Base-by-base conservation (phyloP, 2,113 vertebrate genomes). In the Dinomys branickii region DNA sequence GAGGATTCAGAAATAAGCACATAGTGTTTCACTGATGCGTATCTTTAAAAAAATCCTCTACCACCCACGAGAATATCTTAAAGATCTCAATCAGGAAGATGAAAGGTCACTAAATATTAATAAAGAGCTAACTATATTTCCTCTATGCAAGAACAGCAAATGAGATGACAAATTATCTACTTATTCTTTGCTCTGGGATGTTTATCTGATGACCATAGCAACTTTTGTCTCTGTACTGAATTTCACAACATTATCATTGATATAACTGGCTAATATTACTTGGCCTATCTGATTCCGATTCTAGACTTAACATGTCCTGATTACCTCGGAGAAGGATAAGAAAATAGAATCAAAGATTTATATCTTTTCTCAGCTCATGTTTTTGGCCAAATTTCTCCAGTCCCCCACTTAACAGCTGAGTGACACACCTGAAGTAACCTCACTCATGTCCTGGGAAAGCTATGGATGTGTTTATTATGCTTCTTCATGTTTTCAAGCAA, bases 1-100 rank as follows among this genome's bases (percentile, higher is more conserved):
- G n/a, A 93, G 9, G 52, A 93, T 94, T 96, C 77, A 83, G 38
- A 71, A 41, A 65, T 73, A 94, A 95, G 94, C 59, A 54, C 50
- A 47, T 65, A 38, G 30, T 86, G 17, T 91, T 87, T 81, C 86
- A 95, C 28, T 93, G 80, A 89, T 52, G 71, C 63, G 26, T 61
- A 88, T 65, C 52, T 82, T 90, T 88, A 93, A 50, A 82, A 94
- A 93, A 91, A 88, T 82, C 26, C 33, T 94, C 30, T 67, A 44
- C n/a, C 28, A 71, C 71, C 75, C 89, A 71, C 47, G 61, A 94
- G 63, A 19, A 86, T 56, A 88, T 94, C 44, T 93, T 83, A 71
- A 91, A 85, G 44, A 47, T 95, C 59, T 56, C n/a, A 61, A 54
- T n/a, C 41, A 96, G 20, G 26, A 92, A 87, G 35, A 83, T 73